phyloP scores from a whole-genome alignment of 1,140 invertebrate genomes.

The Aradophagus sp. region DNA sequence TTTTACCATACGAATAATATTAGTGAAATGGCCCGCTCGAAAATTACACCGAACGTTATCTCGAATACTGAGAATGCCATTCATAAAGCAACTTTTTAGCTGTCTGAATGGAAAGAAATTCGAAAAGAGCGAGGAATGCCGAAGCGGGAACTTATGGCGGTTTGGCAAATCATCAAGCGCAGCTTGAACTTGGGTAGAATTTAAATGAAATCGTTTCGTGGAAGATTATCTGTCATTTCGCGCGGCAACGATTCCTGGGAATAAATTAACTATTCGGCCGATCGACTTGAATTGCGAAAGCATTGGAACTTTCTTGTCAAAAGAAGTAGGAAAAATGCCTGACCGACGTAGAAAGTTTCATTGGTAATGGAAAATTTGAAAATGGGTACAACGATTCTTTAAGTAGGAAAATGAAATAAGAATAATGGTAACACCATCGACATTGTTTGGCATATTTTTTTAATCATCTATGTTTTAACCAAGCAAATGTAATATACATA shows the following conservation, averaged over 20 bases:
- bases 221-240: conserved; percentile 42
- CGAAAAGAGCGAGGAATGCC: conserved; percentile 30
- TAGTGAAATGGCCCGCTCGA: too few species aligned
- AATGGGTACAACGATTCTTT: too few species aligned
- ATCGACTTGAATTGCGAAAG: conserved; percentile 34
- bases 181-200: conserved; percentile 45
- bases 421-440: too few species aligned
- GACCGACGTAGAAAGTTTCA: background rate
- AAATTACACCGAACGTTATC: conserved; percentile 31
- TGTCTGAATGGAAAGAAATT: conserved; percentile 34
- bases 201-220: conserved; percentile 49
- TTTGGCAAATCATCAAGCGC: conserved; percentile 55
- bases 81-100: conserved; percentile 31
- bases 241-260: conserved; percentile 23
- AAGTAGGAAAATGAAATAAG: too few species aligned
- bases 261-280: conserved; percentile 32
- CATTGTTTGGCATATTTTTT: too few species aligned
- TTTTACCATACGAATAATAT: too few species aligned
- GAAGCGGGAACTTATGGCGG: conserved; percentile 27
- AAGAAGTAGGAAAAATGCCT: conserved; percentile 8
- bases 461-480: too few species aligned
- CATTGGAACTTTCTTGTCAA: conserved; percentile 15
- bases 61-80: conserved; percentile 33
- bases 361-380: background rate
- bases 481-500: too few species aligned